Percentiles rank a stretch among this genome's conserved stretches.
These are phyloP conservation scores for Lydus trimaculatus DNA, from an alignment of 2,888 invertebrate species.

Conservation along the genomic window DNA sequence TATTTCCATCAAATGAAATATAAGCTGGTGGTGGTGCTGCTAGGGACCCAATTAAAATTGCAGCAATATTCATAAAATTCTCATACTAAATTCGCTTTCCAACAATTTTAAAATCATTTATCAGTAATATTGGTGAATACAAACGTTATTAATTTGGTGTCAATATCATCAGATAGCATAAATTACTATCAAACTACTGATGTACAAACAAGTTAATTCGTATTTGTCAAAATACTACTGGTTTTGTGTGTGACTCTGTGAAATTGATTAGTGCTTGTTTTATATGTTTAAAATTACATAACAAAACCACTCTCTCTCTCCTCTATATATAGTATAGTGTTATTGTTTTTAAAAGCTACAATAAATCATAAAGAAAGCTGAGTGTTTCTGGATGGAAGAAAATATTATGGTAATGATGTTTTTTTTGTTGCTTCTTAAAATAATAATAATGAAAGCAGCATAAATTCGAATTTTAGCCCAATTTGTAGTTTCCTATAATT, in stretches of 20 bases:
- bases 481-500: neutral
- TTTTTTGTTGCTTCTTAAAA: too few species aligned
- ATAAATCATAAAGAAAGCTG: neutral
- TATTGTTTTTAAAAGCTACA: neutral
- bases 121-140: conserved; percentile 38
- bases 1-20: conserved; percentile 44
- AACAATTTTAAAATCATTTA: conserved; percentile 45
- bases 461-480: too few species aligned
- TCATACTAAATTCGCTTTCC: conserved; percentile 24
- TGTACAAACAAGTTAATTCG: conserved; percentile 26
- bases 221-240: conserved; percentile 18
- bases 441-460: too few species aligned
- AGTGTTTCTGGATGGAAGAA: neutral
- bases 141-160: conserved; percentile 49
- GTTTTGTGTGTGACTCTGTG: neutral
- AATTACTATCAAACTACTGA: conserved; percentile 41
- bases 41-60: conserved; percentile 42
- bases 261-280: neutral
- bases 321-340: neutral
- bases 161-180: conserved; percentile 50
- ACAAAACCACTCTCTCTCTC: neutral
- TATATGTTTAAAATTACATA: neutral
- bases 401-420: neutral
- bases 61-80: conserved; percentile 44
- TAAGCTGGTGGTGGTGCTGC: neutral